These are phyloP conservation scores for Cerastis rubricosa DNA, from an alignment of 2,888 invertebrate genomes.

Conservation along the genomic window DNA sequence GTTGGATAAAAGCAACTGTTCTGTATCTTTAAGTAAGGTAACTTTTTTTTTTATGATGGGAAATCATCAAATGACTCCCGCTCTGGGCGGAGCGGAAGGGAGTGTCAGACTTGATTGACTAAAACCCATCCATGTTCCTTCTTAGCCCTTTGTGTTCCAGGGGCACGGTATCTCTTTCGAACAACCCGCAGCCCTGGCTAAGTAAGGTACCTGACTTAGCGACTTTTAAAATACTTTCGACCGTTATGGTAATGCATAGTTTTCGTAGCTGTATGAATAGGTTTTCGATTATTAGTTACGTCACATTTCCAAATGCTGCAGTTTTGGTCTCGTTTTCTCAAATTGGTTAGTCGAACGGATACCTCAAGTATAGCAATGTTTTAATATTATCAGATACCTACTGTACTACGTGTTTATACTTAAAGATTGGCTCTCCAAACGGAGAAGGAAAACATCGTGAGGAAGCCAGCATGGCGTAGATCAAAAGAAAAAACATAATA, in stretches of 20 bases:
- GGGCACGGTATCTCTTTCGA: too few species aligned
- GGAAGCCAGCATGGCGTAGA: neutral
- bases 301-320: slow-evolving; percentile 33
- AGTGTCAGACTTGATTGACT: too few species aligned
- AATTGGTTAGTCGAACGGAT: slow-evolving; percentile 23
- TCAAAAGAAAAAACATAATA: neutral
- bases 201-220: neutral
- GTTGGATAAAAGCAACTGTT: neutral
- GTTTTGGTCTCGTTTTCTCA: slow-evolving; percentile 39
- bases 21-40: too few species aligned
- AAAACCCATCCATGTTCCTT: too few species aligned
- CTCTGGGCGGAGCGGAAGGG: too few species aligned
- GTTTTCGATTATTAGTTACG: slow-evolving; percentile 43
- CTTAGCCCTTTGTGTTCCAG: too few species aligned
- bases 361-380: slow-evolving; percentile 5
- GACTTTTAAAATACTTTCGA: neutral
- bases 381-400: neutral
- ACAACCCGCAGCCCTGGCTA: too few species aligned
- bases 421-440: neutral
- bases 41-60: too few species aligned
- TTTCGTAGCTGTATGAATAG: slow-evolving; percentile 3
- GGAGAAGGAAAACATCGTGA: neutral
- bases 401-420: neutral
- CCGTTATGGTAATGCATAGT: neutral
- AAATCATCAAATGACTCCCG: too few species aligned